Evolutionary conservation across 2,888 invertebrate species (phyloP), one percentile per base, ranked within the genome.

Genomic region (Drymonia ruficornis): DNA sequence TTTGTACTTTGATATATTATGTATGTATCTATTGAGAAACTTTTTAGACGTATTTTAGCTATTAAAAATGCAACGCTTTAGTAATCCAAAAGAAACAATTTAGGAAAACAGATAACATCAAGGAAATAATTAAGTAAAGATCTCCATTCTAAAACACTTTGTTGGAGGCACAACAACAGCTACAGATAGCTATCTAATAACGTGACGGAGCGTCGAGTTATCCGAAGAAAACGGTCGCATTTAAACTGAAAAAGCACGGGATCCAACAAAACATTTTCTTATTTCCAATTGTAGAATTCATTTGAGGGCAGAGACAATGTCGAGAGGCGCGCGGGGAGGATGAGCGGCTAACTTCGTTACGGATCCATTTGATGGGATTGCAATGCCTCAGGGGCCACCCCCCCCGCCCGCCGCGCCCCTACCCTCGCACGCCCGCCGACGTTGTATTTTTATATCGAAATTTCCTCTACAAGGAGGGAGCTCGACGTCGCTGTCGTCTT

Each of bases 281-380:
- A 92, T 91, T 92, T 92, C 91, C 91, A 92, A 92, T 91, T 92
- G 92, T 92, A 92, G 92, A 92, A 92, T 92, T 92, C 91, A 92
- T 92, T 92, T 92, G 91, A 91, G 92, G 91, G 91, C 87, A 92
- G 92, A 91, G 92, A 92, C 92, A 92, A 92, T 91, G 92, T 89
- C 86, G 91, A 81, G 89, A 79, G 88, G 87, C 87, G 89, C 91
- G 91, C 87, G 91, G 92, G 92, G 91, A 89, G 92, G 93, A 91
- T 91, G 92, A 91, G 85, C 91, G 88, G 93, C 93, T 95, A 95
- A 95, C 95, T 94, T 94, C 94, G 94, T 95, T 95, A 95, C 94
- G 95, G 94, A 95, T 95, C 95, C 95, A 95, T 95, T 95, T 95
- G 95, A 95, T 95, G 95, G 95, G 94, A 95, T 95, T 94, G 94